Base-by-base conservation (phyloP, 1,140 invertebrate species). In the Brachionus asplanchnoidis region DNA sequence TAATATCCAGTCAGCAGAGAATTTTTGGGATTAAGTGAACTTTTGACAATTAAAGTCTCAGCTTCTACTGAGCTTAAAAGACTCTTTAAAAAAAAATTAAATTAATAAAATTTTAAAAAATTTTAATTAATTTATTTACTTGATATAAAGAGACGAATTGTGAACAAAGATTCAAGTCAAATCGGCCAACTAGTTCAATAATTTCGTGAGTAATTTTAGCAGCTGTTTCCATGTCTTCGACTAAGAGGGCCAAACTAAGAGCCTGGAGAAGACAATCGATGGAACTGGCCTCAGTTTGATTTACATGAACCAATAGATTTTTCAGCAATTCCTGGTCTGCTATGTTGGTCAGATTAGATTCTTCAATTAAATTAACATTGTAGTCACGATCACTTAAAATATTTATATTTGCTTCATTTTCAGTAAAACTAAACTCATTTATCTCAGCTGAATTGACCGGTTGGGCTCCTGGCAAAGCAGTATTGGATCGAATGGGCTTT, bases 11-110 rank as follows among this genome's bases (percentile, higher is more conserved):
- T 65, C 26, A 82, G 26, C 11, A 82, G 7, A 9, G 79, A 65
- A 23, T 82, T 65, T 60, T 82, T 82, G 1, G 79, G 79, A 82
- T 82, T 68, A 3, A 60, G 42, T 40, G 79, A 82, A 65, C 79
- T 65, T 40, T 82, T 82, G 3, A 17, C 8, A 32, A 82, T 65
- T 32, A 82, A 20, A 20, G n/a, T 28, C 26, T 82, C 79, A 42
- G 36, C 40, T 65, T 68, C 65, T 0, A 82, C 20, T n/a, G 79
- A 36, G 28, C 1, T 65, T 14, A 56, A 32, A 28, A 40, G 60
- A 28, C 79, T 82, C 79, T 82, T 28, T 5, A 36, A 36, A 36
- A 36, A 36, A 20, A 53, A 80, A 56, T 26, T 46, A 12, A 78
- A 80, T 53, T 9, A 44, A 17, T 17, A 23, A 32, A 56, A 56